Evolutionary conservation across 1,140 invertebrate genomes (phyloP), one percentile per base, ranked within the genome.

Genomic region (Bombus consobrinus): DNA sequence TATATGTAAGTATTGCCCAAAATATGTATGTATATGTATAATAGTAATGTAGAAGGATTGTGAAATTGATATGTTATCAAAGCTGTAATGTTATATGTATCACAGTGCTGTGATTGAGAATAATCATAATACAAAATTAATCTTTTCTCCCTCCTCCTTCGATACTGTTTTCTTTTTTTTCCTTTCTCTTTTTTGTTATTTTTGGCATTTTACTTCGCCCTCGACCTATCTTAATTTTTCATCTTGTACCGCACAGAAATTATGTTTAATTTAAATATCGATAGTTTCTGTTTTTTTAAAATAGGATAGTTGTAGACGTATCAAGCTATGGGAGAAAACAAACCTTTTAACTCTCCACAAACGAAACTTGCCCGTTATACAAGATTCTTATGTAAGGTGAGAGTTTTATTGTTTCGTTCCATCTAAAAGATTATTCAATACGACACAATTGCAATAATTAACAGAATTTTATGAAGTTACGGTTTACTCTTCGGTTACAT

Each of bases 51-150:
- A 90, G 82, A 79, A 90, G 86, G 82, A 91, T 91, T 89, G 78
- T 90, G 89, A 88, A 88, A 86, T 87, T 92, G 92, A 94, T 94
- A 94, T 94, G 92, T 92, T 81, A 81, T 92, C 83, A 77, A 92
- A 92, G 87, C 84, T 90, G 81, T 93, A 91, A 89, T 86, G 81
- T 85, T 88, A 88, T 87, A 82, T 47, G 85, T 93, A 94, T 94
- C 93, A 94, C 93, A 94, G 93, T 88, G 81, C 81, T 92, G 93
- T 94, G 93, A 94, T 93, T 90, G 74, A 93, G 77, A 93, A 88
- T 91, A 90, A 90, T 91, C 74, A 81, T 69, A 87, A 93, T 92
- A 91, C n/a, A 87, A 91, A 81, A 77, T 89, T 90, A 91, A 41
- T 82, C 74, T 82, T 75, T 47, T 83, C 77, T 66, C 68, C 57